Base-by-base conservation (phyloP, 2,888 invertebrate species). In the Polylopha cassiicola region DNA sequence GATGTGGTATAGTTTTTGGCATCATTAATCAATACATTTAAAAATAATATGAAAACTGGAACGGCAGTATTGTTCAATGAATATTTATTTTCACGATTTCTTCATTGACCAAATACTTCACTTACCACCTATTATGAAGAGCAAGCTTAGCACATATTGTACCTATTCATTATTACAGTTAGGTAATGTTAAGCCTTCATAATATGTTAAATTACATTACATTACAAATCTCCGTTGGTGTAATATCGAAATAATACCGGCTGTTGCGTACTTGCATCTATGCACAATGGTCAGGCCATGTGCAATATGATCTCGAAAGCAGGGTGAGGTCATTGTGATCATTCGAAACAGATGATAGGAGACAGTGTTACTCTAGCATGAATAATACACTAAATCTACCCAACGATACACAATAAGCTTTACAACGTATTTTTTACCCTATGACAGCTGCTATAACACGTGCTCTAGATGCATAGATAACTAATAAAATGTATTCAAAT, bases 381-480 rank as follows among this genome's bases (percentile, higher is more conserved):
- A 59, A 69, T 61, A 59, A 67, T 62, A 59, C 58, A 55, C 44
- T n/a, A 47, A 48, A 63, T 61, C 62, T 54, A 56, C 55, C 55
- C 51, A n/a, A n/a, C n/a, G n/a, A n/a, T n/a, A 54, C 56, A 61
- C 58, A 67, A 65, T 64, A 54, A 55, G 55, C 53, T 61, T 62
- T 62, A 58, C 58, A 58, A 51, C 53, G 52, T 56, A 50, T 61
- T 70, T 74, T 76, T 76, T 71, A 73, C 55, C 24, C 30, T 51
- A 47, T 54, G 60, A 62, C 77, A 77, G 70, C 75, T 75, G 77
- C 58, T 50, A 17, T 10, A 48, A 53, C 68, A 66, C 70, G 70
- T 63, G 71, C 11, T 17, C 22, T 9, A 18, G 17, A 14, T 26
- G 20, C 4, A 36, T 10, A 28, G 20, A 34, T 24, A 23, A 31